Evolutionary conservation across 2,797 vertebrate species (phyloP).

Genomic region (Pteronotus mesoamericanus): DNA sequence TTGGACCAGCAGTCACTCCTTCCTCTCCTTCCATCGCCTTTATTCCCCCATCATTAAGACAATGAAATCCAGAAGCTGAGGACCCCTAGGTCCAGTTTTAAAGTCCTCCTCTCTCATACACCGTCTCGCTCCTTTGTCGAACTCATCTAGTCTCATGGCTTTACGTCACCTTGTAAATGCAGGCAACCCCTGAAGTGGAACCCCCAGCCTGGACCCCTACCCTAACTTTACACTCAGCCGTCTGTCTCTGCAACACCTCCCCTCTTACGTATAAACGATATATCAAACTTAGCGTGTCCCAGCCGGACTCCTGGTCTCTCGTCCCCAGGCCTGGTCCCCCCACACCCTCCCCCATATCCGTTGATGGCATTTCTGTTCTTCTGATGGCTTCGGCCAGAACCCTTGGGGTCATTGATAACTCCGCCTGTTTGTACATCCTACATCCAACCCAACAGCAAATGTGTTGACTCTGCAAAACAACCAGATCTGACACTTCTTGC

Average conservation of each 20-base stretch:
- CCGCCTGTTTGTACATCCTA: neutral
- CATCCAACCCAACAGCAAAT: neutral
- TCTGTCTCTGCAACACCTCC: neutral
- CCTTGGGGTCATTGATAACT: neutral
- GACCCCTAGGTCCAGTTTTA: neutral
- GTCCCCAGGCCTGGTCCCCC: neutral
- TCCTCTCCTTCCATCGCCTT: neutral
- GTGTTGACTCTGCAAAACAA: neutral
- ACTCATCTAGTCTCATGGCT: neutral
- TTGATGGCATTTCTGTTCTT: neutral
- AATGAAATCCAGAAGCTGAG: neutral
- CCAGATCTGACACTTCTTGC: neutral
- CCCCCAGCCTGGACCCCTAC: neutral
- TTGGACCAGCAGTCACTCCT: neutral
- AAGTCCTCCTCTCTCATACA: neutral
- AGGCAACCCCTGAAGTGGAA: neutral
- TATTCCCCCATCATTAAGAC: neutral
- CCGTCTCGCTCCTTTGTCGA: neutral
- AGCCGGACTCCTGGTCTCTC: neutral
- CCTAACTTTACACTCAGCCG: neutral
- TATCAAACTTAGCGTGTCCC: neutral
- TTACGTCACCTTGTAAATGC: neutral
- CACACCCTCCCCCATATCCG: no score
- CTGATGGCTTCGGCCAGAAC: neutral
- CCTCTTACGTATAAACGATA: neutral